Conservation (phyloP, 2,888 invertebrate species). For the Seladonia tumulorum region DNA sequence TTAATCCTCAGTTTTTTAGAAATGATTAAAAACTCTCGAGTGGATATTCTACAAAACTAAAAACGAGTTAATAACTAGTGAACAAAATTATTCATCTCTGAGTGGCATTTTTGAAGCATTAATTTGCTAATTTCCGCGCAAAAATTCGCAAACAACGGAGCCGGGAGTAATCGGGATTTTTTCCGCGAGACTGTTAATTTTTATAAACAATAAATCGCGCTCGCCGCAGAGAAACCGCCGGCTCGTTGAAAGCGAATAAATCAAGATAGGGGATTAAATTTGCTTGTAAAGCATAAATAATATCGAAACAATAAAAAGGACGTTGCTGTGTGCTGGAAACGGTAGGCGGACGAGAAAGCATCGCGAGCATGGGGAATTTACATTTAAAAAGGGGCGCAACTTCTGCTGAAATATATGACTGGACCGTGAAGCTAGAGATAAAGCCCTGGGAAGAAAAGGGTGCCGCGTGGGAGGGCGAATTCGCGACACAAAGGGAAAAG, state of each 20-base stretch:
- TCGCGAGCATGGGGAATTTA: constrained; percentile 58
- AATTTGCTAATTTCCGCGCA: background rate
- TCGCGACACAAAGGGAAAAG: constrained; percentile 25
- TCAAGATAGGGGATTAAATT: constrained; percentile 39
- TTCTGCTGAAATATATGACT: constrained; percentile 64
- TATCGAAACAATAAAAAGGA: constrained; percentile 52
- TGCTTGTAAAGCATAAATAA: constrained; percentile 39
- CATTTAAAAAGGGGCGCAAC: constrained; percentile 67
- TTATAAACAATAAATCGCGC: background rate
- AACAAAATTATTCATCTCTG: background rate
- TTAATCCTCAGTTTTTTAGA: no score
- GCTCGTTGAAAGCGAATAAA: constrained; percentile 41
- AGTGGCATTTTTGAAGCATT: background rate
- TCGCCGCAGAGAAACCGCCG: background rate
- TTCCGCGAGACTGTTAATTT: background rate
- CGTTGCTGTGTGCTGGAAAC: constrained; percentile 44
- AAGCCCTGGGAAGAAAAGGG: constrained; percentile 45
- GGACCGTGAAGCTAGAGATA: constrained; percentile 41
- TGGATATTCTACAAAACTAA: no score
- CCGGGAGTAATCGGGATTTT: background rate
- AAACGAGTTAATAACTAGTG: background rate
- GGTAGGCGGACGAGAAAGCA: constrained; percentile 47
- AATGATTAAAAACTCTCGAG: no score
- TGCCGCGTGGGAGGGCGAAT: constrained; percentile 27
- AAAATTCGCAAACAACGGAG: background rate